Evolutionary conservation across 2,797 vertebrate genomes (phyloP), one percentile per base, ranked within the genome.

Genomic region (Rousettus madagascariensis): DNA sequence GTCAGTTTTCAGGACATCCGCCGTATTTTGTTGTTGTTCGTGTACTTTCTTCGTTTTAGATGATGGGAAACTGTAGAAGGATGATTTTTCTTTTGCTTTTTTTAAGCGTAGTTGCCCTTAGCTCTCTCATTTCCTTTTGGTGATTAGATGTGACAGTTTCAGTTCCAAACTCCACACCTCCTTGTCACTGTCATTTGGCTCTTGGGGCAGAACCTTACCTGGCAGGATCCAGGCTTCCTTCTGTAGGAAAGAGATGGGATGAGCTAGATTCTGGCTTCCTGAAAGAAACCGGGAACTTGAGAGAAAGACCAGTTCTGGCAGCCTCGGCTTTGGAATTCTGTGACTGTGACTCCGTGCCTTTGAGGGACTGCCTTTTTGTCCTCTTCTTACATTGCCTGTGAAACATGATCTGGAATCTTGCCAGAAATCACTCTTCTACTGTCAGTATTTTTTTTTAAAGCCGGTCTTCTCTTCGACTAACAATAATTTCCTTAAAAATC

Each of bases 401-500:
- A 66, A 59, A 59, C 75, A 46, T 17, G 61, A 38, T 55, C 63
- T 28, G 77, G 30, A 86, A 51, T 80, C 43, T 46, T 88, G 77
- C 90, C 90, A 68, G 74, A 75, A 87, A 80, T 24, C 30, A 38
- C 33, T 90, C n/a, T 46, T 61, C 63, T 3, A 0, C 9, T 77
- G 49, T 91, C 61, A 72, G 6, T 94, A 75, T 46, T 80, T 83
- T 79, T 94, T 13, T 8, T 13, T 9, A 72, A 77, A 95, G 10
- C 46, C 77, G 6, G 43, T 72, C 16, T 90, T 88, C 46, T 91
- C 4, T 96, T 94, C 71, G 74, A 95, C 36, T 86, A 84, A 91
- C 61, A 68, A 41, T 74, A 10, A 38, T 66, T 84, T 95, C 78
- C 78, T 78, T 71, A 80, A 86, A 88, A 92, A 63, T 74, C 13